phyloP scores from a whole-genome alignment of 2,113 vertebrate species.

The Nipponia nippon region DNA sequence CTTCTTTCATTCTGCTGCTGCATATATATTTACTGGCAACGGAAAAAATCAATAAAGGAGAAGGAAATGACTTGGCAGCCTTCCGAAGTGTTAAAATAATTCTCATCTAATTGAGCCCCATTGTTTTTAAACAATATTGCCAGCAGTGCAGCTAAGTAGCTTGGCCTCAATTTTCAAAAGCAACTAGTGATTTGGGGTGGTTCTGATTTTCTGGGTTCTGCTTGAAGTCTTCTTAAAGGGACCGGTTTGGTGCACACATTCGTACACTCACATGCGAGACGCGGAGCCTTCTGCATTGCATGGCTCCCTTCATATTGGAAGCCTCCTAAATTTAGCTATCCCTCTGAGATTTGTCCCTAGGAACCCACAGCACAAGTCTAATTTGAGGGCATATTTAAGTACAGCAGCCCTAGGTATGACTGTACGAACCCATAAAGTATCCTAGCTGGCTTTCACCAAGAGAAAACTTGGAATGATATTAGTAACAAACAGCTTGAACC shows the following conservation, averaged over 20 bases:
- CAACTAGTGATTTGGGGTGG: neutral
- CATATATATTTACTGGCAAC: constrained; percentile 44
- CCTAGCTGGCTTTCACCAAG: neutral
- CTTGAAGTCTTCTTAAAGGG: neutral
- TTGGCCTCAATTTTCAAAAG: neutral
- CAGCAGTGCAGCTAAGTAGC: neutral
- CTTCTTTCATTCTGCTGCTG: constrained; percentile 21
- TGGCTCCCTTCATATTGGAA: accelerated
- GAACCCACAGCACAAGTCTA: neutral
- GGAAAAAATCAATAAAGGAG: constrained; percentile 51
- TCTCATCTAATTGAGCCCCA: constrained; percentile 58
- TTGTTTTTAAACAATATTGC: constrained; percentile 41
- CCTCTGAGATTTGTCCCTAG: neutral
- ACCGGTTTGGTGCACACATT: accelerated
- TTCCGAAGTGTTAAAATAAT: constrained; percentile 63
- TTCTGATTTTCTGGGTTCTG: neutral
- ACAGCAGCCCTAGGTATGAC: neutral
- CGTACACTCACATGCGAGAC: accelerated
- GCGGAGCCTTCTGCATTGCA: accelerated
- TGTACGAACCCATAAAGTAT: neutral
- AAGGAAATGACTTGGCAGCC: constrained; percentile 50
- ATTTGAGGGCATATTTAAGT: neutral
- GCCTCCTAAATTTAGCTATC: neutral
- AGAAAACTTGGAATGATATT: constrained; percentile 2
- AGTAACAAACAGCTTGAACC: neutral